Conservation (phyloP, 1,140 invertebrate species). For the Drosophila carrolli region DNA sequence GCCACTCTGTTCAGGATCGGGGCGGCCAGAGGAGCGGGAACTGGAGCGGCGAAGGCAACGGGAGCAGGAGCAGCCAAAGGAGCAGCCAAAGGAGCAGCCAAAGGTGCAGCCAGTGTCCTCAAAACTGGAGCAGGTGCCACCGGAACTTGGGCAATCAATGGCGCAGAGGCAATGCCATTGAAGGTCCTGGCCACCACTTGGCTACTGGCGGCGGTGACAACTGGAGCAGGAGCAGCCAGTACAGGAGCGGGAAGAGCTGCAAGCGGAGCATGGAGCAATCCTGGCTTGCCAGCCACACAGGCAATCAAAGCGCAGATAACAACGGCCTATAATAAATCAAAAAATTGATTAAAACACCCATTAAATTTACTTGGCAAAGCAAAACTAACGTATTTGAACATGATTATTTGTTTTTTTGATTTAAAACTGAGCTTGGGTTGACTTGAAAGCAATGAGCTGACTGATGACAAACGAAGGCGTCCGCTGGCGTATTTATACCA, state of each 20-base stretch:
- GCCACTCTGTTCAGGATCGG: slow-evolving; percentile 23
- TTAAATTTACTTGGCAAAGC: background rate
- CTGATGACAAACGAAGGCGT: slow-evolving; percentile 54
- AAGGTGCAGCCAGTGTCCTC: slow-evolving; percentile 43
- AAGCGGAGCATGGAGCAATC: slow-evolving; percentile 68
- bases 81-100: slow-evolving; percentile 28
- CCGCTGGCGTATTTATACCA: slow-evolving; percentile 65
- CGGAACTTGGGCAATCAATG: slow-evolving; percentile 57
- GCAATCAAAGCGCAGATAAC: slow-evolving; percentile 79
- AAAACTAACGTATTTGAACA: slow-evolving; percentile 81
- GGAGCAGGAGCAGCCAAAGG: slow-evolving; percentile 53
- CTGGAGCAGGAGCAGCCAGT: slow-evolving; percentile 74
- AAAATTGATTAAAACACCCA: background rate
- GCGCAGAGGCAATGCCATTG: slow-evolving; percentile 83
- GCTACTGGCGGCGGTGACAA: slow-evolving; percentile 85
- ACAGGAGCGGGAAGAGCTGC: slow-evolving; percentile 51
- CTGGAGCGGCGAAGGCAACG: slow-evolving; percentile 6
- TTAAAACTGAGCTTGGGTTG: slow-evolving; percentile 31
- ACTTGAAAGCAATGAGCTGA: slow-evolving; percentile 51
- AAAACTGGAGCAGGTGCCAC: slow-evolving; percentile 54
- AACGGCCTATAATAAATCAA: slow-evolving; percentile 36
- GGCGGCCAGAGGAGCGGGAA: slow-evolving; percentile 21
- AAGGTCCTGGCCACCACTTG: slow-evolving; percentile 85
- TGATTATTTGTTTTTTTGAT: slow-evolving; percentile 34
- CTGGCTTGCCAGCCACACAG: slow-evolving; percentile 81